Evolutionary conservation across 2,888 invertebrate species (phyloP).

Genomic region (Adineta ricciae): DNA sequence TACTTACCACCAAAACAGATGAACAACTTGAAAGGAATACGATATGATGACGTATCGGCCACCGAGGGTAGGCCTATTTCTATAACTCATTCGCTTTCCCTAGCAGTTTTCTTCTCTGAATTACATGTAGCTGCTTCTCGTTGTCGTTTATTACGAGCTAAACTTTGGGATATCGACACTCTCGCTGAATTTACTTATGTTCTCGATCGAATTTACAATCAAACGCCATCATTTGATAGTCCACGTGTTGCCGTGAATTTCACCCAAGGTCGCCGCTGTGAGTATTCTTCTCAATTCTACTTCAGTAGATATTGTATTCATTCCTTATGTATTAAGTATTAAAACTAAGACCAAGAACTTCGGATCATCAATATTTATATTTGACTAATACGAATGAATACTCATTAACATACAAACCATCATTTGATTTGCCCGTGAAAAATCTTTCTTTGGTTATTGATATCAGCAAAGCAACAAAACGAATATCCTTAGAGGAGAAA

Average conservation of each 20-base stretch:
- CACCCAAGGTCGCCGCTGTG: not conserved
- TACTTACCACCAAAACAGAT: conserved; percentile 15
- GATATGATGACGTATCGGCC: not conserved
- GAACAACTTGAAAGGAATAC: not conserved
- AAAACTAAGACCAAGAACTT: not conserved
- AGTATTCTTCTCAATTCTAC: not conserved
- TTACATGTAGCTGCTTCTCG: not conserved
- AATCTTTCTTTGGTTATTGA: not conserved
- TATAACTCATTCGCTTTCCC: too few relatives aligned
- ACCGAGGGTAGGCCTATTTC: not conserved
- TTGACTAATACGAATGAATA: not conserved
- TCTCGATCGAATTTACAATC: not conserved
- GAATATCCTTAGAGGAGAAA: not conserved
- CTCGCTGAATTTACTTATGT: not conserved
- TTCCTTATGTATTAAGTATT: not conserved
- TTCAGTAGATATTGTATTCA: too few relatives aligned
- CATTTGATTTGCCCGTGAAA: not conserved
- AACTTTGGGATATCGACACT: not conserved
- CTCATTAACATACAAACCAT: conserved; percentile 9
- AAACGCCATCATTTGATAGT: not conserved
- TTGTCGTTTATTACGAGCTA: not conserved
- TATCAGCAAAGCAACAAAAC: not conserved
- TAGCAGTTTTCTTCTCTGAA: too few relatives aligned
- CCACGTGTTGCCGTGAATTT: not conserved
- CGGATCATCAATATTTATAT: not conserved